Evolutionary conservation across 2,113 vertebrate genomes (phyloP), one percentile per base, ranked within the genome.

Genomic region (Micromys minutus): DNA sequence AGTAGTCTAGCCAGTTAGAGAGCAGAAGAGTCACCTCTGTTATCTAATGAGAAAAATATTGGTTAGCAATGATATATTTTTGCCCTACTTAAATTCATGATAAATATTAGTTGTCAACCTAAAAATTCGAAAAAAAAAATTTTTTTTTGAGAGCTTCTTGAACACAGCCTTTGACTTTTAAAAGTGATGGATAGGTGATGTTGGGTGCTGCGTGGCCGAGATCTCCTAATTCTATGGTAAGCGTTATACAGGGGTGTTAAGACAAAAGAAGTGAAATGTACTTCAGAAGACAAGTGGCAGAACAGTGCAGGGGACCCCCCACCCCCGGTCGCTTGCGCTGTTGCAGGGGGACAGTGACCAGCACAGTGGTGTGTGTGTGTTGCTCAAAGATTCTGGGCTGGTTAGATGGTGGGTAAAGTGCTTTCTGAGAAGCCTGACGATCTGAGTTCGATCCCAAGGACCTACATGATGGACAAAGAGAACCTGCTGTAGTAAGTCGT

Each of bases 61-160:
- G 61, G 13, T 17, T 94, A 71, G 67, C 87, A 96, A 65, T 95
- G 15, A 29, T n/a, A 67, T 91, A 21, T 65, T 93, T 87, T 84
- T 95, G 59, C 19, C 15, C n/a, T 47, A 15, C 80, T 93, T 91
- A 85, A 65, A 61, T 88, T 65, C 22, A 29, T 72, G 47, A 7
- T 71, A 93, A 81, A 92, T 91, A 76, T 65, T 91, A 76, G 17
- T 86, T 75, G 21, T 83, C 36, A 61, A 42, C 47, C 88, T 89
- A 31, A 96, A 93, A 87, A 24, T 47, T 15, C 80, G 45, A 39
- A 17, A 75, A 50, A n/a, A n/a, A n/a, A n/a, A n/a, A n/a, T n/a
- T n/a, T n/a, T 92, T 92, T 22, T 84, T 93, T 75, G 26, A 72
- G 45, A 57, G 34, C 22, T n/a, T 87, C 7, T n/a, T 22, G 57